These are phyloP conservation scores for Tiliacea aurago DNA, from an alignment of 2,888 invertebrate species.

Conservation along the genomic window DNA sequence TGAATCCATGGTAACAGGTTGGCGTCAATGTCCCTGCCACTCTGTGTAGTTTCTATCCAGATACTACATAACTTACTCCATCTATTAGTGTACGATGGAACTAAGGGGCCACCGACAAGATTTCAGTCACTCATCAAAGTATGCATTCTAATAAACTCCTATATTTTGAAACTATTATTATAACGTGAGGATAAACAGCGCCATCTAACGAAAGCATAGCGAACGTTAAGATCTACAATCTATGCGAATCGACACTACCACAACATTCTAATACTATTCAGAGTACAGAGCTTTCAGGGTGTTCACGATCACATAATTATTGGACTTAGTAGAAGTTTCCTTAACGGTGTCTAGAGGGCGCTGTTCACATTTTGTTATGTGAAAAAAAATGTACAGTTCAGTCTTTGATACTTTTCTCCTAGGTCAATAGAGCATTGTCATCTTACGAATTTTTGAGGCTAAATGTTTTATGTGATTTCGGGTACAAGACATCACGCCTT, in stretches of 20 bases:
- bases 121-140: not conserved
- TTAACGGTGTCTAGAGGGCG: slow-evolving; percentile 15
- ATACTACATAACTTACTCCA: not conserved
- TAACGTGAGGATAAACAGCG: not conserved
- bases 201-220: slow-evolving; percentile 20
- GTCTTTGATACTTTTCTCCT: not conserved
- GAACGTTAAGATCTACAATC: slow-evolving; percentile 4
- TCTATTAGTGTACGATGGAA: slow-evolving; percentile 5
- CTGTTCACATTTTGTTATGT: not conserved
- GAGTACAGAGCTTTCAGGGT: not conserved
- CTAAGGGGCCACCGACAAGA: not conserved
- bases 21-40: too few relatives aligned
- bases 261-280: slow-evolving; percentile 2
- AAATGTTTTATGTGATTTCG: too few relatives aligned
- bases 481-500: too few relatives aligned
- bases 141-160: too few relatives aligned
- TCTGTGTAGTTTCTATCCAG: too few relatives aligned
- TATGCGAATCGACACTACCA: not conserved
- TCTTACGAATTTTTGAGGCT: not conserved
- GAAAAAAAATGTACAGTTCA: too few relatives aligned
- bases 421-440: not conserved
- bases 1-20: too few relatives aligned
- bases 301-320: not conserved
- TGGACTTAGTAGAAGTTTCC: not conserved
- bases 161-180: too few relatives aligned